Evolutionary conservation across 2,797 vertebrate species (phyloP), one percentile per base, ranked within the genome.

Genomic region (Brachymystax lenok): DNA sequence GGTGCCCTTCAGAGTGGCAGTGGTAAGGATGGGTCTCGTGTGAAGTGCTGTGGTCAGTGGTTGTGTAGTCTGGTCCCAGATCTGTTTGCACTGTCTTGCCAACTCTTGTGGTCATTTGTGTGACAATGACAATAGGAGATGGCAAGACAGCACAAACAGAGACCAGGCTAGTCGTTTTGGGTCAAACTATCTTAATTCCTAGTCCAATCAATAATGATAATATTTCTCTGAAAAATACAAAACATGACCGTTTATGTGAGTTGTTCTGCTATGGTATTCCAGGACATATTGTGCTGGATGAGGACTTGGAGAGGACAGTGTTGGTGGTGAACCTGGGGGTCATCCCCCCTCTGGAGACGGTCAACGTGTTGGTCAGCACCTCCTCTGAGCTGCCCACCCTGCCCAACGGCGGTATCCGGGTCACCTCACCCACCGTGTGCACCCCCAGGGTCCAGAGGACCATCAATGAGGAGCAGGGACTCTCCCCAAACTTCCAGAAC

Each of bases 301-400:
- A 99, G 76, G 97, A 99, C 83, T 85, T 97, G 90, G 98, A 98
- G 90, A 94, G 93, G 82, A 94, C 93, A 0, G 94, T 95, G 80
- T 93, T 99, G n/a, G 96, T 98, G 80, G 97, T 97, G 74, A 97
- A 96, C 89, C 90, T 99, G 40, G 98, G 97, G 16, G 74, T 92
- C 64, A 97, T 99, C 75, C 94, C 95, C 46, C 92, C 98, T 0
- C 92, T 98, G 93, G 96, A 98, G 91, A 97, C 94, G 0, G 81
- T 99, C 77, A 95, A 95, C 0, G 76, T 99, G 82, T 95, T 96
- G 86, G 95, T 99, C 89, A 99, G 97, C 86, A 99, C 97, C 0
- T 98, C 98, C 10, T 98, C 97, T 0, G 98, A 99, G 90, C 95
- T 99, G 12, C 92, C 84, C 19, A 98, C 98, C 0, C 93, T 98